A percentile compares a stretch with the other conserved stretches of the same genome.
Conservation (phyloP, 2,888 invertebrate species). For the Leptopilina drosophilae region DNA sequence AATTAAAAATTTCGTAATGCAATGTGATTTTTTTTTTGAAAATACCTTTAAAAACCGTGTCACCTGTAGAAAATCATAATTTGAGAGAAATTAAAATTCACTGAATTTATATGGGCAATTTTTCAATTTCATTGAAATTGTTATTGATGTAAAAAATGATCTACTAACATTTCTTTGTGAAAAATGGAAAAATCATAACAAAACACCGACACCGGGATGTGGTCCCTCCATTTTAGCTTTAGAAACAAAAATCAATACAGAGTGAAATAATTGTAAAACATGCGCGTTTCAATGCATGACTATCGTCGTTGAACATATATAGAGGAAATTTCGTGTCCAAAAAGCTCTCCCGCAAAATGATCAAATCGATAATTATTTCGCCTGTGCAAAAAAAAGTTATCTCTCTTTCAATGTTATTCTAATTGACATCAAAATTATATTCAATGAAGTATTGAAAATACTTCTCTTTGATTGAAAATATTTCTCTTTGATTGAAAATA, state of each 20-base stretch:
- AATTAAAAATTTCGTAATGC: no score
- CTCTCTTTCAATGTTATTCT: no score
- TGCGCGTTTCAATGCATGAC: slow-evolving; percentile 66
- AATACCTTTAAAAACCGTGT: slow-evolving; percentile 69
- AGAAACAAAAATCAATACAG: slow-evolving; percentile 67
- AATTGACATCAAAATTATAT: no score
- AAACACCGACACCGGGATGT: slow-evolving; percentile 69
- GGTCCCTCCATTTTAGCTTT: slow-evolving; percentile 67
- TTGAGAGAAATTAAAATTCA: slow-evolving; percentile 40
- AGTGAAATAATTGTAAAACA: slow-evolving; percentile 61
- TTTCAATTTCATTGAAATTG: not conserved
- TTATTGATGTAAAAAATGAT: not conserved
- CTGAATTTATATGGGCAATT: not conserved
- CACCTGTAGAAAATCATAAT: slow-evolving; percentile 72
- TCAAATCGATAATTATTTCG: not conserved
- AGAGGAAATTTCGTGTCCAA: slow-evolving; percentile 11
- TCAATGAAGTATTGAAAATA: no score
- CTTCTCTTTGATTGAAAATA: no score
- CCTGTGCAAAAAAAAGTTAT: not conserved
- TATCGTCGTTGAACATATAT: slow-evolving; percentile 42
- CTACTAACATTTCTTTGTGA: not conserved
- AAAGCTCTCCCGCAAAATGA: not conserved
- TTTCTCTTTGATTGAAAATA: no score
- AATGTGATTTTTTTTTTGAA: not conserved
- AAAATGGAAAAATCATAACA: slow-evolving; percentile 63